Evolutionary conservation across 1,140 invertebrate genomes (phyloP), one percentile per base, ranked within the genome.

Genomic region (Phymorhynchus buccinoides): DNA sequence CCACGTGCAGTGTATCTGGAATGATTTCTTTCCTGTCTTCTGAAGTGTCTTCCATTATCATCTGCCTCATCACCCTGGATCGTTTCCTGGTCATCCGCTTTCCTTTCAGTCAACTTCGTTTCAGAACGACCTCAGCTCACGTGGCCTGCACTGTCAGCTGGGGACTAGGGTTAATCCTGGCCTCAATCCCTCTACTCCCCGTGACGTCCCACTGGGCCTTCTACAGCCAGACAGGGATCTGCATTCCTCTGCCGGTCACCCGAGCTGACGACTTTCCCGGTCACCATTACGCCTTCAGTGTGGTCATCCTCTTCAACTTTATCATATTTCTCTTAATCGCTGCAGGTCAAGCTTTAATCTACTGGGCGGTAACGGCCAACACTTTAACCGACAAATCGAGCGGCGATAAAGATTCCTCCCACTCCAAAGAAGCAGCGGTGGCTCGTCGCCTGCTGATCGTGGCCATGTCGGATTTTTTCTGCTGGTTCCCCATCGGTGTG

Each of bases 1-100:
- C 37, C 1, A 75, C 83, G 18, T 92, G 91, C 81, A 80, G 84
- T n/a, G 7, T 88, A 18, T 89, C 91, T 27, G 91, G 91, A 9
- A 80, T 89, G 14, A 44, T 91, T 4, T 83, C 90, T 3, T 41
- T 83, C 6, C 22, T 90, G 14, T 89, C 89, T 7, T 88, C 80
- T 32, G 89, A 90, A 62, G 84, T 89, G 32, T 82, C 89, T 7
- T 75, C 89, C 1, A 86, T 86, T 12, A 80, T 89, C 27, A 78
- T 91, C 27, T 85, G 81, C 56, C 68, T 90, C 1, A 89, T 90
- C 52, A 88, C 90, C 12, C 30, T 88, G 14, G 90, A 90, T 48
- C 41, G 90, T 37, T 87, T 88, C 77, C 68, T 91, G 0, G 81
- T 82, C 12, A 80, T 91, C n/a, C 86, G 87, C n/a, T 90, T 86